These are phyloP conservation scores for Aradophagus sp. DNA, from an alignment of 1,140 invertebrate genomes.

Conservation along the genomic window DNA sequence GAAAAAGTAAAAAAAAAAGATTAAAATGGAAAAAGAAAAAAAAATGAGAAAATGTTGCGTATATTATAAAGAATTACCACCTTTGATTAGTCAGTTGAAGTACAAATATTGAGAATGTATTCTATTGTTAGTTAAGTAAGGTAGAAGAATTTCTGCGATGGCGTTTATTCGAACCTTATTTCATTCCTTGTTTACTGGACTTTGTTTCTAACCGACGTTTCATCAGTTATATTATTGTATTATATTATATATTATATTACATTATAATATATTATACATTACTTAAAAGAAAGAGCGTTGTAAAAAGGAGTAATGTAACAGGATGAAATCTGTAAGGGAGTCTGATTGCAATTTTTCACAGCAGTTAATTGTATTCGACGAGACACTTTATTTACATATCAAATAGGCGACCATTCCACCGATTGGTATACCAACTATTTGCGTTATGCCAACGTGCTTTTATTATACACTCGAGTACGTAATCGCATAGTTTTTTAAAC, in stretches of 20 bases:
- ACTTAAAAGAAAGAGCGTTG: too few relatives aligned
- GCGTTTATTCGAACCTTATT: constrained; percentile 64
- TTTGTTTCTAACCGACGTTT: too few relatives aligned
- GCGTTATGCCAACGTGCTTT: constrained; percentile 50
- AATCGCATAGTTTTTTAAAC: constrained; percentile 34
- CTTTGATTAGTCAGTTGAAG: constrained; percentile 75
- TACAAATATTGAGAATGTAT: constrained; percentile 75
- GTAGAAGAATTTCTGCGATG: constrained; percentile 37
- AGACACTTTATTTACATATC: constrained; percentile 74
- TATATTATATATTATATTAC: too few relatives aligned
- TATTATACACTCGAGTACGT: constrained; percentile 27
- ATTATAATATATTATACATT: too few relatives aligned
- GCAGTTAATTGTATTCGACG: constrained; percentile 65
- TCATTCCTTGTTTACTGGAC: constrained; percentile 61
- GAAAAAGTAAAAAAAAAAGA: constrained; percentile 17
- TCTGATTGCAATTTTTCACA: constrained; percentile 52
- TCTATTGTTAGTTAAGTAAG: constrained; percentile 69
- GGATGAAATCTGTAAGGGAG: constrained; percentile 18
- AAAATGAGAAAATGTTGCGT: constrained; percentile 40
- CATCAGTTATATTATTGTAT: too few relatives aligned
- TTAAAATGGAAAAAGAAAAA: constrained; percentile 16
- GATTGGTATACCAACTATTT: constrained; percentile 47
- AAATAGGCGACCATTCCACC: constrained; percentile 68
- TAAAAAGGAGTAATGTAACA: too few relatives aligned
- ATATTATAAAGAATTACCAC: constrained; percentile 62